A percentile compares a stretch with the other conserved stretches of the same genome.
These are phyloP conservation scores for Stictonetta naevosa DNA, from an alignment of 2,113 vertebrate species.

Conservation along the genomic window DNA sequence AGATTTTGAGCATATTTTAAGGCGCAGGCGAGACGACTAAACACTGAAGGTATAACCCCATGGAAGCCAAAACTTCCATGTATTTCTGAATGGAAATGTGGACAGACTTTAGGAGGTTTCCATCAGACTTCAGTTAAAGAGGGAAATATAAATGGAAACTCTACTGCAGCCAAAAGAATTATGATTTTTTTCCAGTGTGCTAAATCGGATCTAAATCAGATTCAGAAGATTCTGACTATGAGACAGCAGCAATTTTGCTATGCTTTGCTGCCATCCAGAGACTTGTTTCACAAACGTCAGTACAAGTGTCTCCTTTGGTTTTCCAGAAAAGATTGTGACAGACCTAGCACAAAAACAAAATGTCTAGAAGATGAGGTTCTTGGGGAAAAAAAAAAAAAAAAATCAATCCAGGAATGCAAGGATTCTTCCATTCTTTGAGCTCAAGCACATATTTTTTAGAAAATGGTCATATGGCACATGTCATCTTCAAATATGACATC, in stretches of 20 bases:
- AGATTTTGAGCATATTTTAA: not conserved
- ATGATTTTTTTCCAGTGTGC: not conserved
- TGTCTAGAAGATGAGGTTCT: not conserved
- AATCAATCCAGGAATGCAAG: not conserved
- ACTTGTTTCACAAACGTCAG: not conserved
- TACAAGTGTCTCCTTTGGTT: not conserved
- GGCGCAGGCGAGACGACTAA: not conserved
- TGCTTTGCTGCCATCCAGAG: not conserved
- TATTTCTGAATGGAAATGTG: not conserved
- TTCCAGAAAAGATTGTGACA: not conserved
- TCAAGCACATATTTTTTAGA: not conserved
- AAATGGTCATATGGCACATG: not conserved
- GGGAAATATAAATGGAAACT: not conserved
- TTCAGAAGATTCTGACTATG: not conserved
- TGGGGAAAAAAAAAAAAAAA: not conserved
- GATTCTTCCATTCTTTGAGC: not conserved
- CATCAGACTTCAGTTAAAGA: not conserved
- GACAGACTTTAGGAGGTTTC: not conserved
- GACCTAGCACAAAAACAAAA: not conserved
- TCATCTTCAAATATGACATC: not conserved
- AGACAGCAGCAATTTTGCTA: not conserved
- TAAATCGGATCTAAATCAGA: not conserved
- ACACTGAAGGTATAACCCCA: not conserved
- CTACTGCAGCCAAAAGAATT: not conserved
- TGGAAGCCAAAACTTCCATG: not conserved